phyloP scores from a whole-genome alignment of 2,888 invertebrate species.

The Rhagophthalmus giganteus region DNA sequence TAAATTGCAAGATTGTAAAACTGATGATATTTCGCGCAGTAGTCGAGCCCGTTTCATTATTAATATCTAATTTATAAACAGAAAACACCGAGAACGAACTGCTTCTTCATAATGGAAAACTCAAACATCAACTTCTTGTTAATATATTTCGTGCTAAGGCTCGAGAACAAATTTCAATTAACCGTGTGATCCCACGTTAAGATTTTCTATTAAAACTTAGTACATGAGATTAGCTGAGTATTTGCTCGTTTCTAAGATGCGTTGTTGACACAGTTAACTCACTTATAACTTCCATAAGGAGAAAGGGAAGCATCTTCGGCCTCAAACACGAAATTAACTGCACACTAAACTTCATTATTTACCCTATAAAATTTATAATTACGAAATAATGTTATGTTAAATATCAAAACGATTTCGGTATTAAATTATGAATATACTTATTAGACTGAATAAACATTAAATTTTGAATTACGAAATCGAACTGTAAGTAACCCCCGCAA shows the following conservation, averaged over 20 bases:
- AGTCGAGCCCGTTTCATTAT: conserved; percentile 11
- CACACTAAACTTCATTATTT: conserved; percentile 16
- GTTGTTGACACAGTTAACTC: conserved; percentile 33
- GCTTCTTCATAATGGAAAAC: conserved; percentile 29
- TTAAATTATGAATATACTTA: not conserved
- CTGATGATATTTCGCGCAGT: not conserved
- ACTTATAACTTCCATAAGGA: conserved; percentile 26
- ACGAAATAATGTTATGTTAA: conserved; percentile 3
- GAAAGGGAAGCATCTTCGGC: conserved; percentile 9
- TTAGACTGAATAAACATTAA: no score
- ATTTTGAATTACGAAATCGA: no score
- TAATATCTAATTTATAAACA: conserved; percentile 32
- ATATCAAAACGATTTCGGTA: not conserved
- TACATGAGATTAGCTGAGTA: conserved; percentile 43
- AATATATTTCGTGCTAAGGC: conserved; percentile 37
- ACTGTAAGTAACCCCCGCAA: not conserved
- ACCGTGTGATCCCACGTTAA: conserved; percentile 47
- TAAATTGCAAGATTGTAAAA: no score
- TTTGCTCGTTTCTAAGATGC: conserved; percentile 36
- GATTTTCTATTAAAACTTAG: conserved; percentile 49
- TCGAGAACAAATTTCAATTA: conserved; percentile 48
- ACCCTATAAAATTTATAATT: conserved; percentile 21
- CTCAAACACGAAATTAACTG: conserved; percentile 11
- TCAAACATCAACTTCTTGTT: conserved; percentile 38
- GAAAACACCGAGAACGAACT: conserved; percentile 24